Percentiles rank a stretch among this genome's conserved stretches.
These are phyloP conservation scores for Loripinus fragilis DNA, from an alignment of 2,888 invertebrate genomes.

Conservation along the genomic window DNA sequence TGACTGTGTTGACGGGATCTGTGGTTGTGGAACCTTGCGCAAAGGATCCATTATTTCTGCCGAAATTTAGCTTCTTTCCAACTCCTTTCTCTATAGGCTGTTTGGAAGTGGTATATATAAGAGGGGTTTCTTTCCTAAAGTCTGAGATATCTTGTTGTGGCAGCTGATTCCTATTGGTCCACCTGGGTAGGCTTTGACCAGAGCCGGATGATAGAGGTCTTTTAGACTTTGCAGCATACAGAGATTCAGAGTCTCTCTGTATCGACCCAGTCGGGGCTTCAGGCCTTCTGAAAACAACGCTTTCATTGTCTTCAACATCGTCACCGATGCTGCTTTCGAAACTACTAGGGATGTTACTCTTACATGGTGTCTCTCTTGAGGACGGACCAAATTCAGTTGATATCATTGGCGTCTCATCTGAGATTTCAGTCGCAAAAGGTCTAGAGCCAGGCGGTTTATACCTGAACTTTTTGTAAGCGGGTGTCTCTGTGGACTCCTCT, in stretches of 20 bases:
- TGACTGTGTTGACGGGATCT: neutral
- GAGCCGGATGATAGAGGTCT: neutral
- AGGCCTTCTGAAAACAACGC: neutral
- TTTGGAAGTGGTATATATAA: constrained; percentile 48
- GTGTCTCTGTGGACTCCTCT: neutral
- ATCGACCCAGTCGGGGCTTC: neutral
- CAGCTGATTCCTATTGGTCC: neutral
- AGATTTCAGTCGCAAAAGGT: neutral
- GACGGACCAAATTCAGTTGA: constrained; percentile 11
- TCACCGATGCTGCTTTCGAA: neutral
- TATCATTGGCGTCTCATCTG: constrained; percentile 22
- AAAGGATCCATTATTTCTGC: neutral
- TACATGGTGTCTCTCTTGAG: constrained; percentile 39
- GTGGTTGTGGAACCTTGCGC: too few species aligned
- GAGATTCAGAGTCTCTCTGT: neutral
- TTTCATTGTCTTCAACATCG: neutral
- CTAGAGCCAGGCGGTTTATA: neutral
- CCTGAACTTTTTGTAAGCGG: constrained; percentile 16
- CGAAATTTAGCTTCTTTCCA: neutral
- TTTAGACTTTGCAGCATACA: neutral
- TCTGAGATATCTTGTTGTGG: constrained; percentile 15
- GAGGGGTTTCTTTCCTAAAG: constrained; percentile 48
- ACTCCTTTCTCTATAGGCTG: neutral
- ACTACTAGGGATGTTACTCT: neutral
- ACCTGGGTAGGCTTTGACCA: neutral